Evolutionary conservation across 2,797 vertebrate species (phyloP), one percentile per base, ranked within the genome.

Genomic region (Takifugu ocellatus): DNA sequence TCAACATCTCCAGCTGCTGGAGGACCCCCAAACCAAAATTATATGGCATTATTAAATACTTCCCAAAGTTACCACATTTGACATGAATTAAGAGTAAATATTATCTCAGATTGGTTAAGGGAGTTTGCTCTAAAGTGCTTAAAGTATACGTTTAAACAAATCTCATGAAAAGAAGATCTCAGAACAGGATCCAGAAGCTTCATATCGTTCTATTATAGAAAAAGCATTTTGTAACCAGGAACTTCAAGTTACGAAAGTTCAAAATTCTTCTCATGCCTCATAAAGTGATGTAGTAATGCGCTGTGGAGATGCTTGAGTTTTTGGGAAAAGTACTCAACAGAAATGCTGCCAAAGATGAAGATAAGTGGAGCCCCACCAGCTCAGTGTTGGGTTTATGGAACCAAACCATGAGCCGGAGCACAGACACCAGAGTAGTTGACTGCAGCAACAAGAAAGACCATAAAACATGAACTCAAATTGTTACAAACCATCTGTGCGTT

Each of bases 1-100:
- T 49, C 53, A 72, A 53, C 52, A 71, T 65, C 31, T 68, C 48
- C 49, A 72, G 63, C 66, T 57, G 57, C 47, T 5, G 15, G 46
- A n/a, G 25, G 53, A 39, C 26, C 44, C 33, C 57, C 61, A 31
- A 59, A 63, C 39, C 59, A 25, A 46, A 52, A 74, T 73, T 63
- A 72, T 64, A 45, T 25, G 5, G 48, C 2, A 39, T 47, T 64
- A 64, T 61, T 54, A 44, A n/a, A 50, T 14, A 14, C 36, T 39
- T 39, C 36, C 26, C 27, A 48, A 56, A 66, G 51, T 14, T 59
- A 61, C 11, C 54, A 56, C 31, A 25, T 47, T 29, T 62, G 17
- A 59, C 59, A 73, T 43, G 69, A 76, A 51, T 17, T 49, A 4
- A 39, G 68, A 49, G 31, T 47, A 55, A 39, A 57, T 29, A 51